Percentiles rank a stretch among this genome's conserved stretches.
phyloP scores from a whole-genome alignment of 2,113 vertebrate genomes.

The Miniopterus natalensis region DNA sequence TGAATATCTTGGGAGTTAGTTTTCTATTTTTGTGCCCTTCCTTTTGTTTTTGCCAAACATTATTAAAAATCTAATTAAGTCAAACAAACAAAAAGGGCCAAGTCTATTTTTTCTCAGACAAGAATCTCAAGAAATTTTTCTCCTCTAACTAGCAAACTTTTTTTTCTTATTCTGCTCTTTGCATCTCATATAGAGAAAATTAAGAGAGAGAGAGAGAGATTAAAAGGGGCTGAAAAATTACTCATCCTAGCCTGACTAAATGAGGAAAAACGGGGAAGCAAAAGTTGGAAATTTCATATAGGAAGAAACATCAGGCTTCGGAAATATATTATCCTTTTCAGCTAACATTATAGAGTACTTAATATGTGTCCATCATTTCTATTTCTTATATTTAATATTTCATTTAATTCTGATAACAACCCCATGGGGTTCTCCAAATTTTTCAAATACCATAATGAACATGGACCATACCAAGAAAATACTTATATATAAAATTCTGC shows the following conservation, averaged over 20 bases:
- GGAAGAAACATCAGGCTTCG: neutral
- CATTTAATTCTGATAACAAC: constrained; percentile 31
- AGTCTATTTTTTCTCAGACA: neutral
- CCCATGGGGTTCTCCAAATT: neutral
- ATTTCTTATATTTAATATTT: neutral
- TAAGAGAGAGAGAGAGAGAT: neutral
- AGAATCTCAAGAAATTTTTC: neutral
- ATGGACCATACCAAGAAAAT: neutral
- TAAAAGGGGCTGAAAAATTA: neutral
- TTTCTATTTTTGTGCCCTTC: neutral
- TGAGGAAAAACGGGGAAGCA: neutral
- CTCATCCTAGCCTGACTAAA: neutral
- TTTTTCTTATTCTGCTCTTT: neutral
- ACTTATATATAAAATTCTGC: constrained; percentile 48
- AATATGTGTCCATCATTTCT: neutral
- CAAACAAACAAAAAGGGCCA: neutral
- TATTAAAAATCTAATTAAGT: neutral
- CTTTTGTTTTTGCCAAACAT: neutral
- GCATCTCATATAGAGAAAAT: neutral
- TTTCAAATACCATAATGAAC: constrained; percentile 11
- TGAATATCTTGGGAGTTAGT: neutral
- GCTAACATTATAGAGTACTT: neutral
- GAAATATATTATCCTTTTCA: neutral
- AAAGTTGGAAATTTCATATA: neutral
- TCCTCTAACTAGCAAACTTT: neutral